Conservation (phyloP, 2,888 invertebrate species). For the Apamea epomidion region DNA sequence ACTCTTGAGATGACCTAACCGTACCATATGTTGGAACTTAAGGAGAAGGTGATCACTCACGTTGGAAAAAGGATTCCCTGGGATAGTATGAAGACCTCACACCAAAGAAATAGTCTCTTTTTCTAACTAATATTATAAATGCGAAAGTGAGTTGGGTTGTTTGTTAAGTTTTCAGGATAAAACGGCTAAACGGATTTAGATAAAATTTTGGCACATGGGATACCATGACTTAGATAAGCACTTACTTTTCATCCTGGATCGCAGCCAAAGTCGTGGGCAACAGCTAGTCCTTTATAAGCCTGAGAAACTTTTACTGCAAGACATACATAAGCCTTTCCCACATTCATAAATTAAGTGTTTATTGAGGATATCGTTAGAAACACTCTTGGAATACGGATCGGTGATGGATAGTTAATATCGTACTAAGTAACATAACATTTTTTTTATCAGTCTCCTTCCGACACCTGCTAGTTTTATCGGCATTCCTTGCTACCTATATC, state of each 20-base stretch:
- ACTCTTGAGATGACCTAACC: conserved; percentile 1
- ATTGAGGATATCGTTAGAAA: not conserved
- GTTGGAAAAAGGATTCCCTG: not conserved
- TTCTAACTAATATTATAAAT: not conserved
- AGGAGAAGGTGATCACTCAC: not conserved
- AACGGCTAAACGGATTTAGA: not conserved
- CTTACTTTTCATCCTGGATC: not conserved
- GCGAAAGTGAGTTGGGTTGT: not conserved
- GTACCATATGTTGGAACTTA: not conserved
- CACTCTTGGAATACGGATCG: not conserved
- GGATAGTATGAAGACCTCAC: not conserved
- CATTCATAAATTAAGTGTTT: not conserved
- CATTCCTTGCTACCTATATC: not conserved
- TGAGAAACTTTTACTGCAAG: not conserved
- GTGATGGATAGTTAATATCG: not conserved
- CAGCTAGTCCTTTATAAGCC: not conserved
- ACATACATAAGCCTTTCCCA: not conserved
- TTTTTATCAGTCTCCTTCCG: not conserved
- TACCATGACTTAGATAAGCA: not conserved
- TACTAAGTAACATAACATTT: not conserved
- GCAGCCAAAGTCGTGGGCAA: not conserved
- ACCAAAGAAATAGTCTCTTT: not conserved
- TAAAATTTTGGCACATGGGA: not conserved
- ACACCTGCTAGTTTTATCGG: not conserved
- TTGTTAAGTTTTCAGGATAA: not conserved